phyloP scores from a whole-genome alignment of 2,888 invertebrate species.

The Alloplasta piceator region DNA sequence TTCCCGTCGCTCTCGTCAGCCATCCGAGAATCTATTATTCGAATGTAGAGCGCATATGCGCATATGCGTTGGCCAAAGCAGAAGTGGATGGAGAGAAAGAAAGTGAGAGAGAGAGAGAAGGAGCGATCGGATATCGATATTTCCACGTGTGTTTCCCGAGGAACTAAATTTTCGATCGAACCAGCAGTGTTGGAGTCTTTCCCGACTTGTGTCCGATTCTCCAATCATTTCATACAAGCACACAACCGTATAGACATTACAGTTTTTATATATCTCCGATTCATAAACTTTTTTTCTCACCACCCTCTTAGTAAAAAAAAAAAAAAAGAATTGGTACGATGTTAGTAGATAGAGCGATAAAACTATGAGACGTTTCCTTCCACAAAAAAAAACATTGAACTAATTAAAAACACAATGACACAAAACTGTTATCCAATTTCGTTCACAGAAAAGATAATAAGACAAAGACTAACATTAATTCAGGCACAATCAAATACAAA shows the following conservation, averaged over 20 bases:
- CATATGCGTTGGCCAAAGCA: conserved; percentile 11
- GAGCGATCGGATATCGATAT: conserved; percentile 79
- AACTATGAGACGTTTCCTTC: no score
- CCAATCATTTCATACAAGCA: conserved; percentile 29
- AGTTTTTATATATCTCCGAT: no score
- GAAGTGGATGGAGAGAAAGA: conserved; percentile 17
- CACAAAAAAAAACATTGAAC: no score
- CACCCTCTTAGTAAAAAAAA: no score
- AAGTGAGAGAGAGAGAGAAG: conserved; percentile 28
- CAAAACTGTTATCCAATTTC: no score
- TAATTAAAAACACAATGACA: no score
- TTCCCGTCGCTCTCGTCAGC: conserved; percentile 35
- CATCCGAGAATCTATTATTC: conserved; percentile 76
- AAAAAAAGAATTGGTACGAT: no score
- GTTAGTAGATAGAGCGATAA: no score
- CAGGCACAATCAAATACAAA: no score
- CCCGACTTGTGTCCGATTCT: conserved; percentile 24
- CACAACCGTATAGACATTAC: conserved; percentile 4
- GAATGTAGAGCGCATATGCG: conserved; percentile 74
- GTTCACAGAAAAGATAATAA: no score
- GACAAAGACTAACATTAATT: no score
- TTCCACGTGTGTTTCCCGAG: conserved; percentile 60
- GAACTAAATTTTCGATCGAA: conserved; percentile 61
- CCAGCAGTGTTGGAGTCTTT: conserved; percentile 1
- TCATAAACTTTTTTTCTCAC: no score